Conservation (phyloP, 2,888 invertebrate species). For the Phalera bucephala region DNA sequence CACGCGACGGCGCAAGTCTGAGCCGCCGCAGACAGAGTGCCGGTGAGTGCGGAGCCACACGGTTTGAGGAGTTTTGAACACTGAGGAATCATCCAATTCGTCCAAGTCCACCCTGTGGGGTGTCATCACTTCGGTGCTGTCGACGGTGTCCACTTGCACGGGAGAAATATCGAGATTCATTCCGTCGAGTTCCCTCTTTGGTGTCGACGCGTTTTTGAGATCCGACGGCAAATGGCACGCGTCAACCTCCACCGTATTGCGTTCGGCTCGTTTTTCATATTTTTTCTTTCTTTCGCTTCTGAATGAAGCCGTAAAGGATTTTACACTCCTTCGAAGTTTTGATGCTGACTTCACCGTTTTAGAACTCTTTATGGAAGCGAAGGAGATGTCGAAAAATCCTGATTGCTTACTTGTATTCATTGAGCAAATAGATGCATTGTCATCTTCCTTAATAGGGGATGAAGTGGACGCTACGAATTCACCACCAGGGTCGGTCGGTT, state of each 20-base stretch:
- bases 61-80: conserved; percentile 74
- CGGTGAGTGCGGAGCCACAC: conserved; percentile 63
- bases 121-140: conserved; percentile 61
- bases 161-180: conserved; percentile 73
- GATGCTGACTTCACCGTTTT: conserved; percentile 77
- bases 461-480: conserved; percentile 73
- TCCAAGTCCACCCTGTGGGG: conserved; percentile 54
- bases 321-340: conserved; percentile 73
- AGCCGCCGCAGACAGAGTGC: conserved; percentile 62
- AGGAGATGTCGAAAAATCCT: conserved; percentile 77
- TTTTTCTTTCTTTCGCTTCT: conserved; percentile 79
- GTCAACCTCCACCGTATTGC: conserved; percentile 70
- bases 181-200: conserved; percentile 59
- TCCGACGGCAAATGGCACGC: conserved; percentile 60
- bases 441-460: conserved; percentile 74
- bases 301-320: conserved; percentile 79
- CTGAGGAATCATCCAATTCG: conserved; percentile 65
- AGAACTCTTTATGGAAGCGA: conserved; percentile 68
- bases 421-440: conserved; percentile 72
- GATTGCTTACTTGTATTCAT: conserved; percentile 78
- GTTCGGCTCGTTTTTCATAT: conserved; percentile 69
- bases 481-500: conserved; percentile 72
- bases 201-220: conserved; percentile 64
- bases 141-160: conserved; percentile 74
- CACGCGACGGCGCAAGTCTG: conserved; percentile 36